Base-by-base conservation (phyloP, 2,113 vertebrate species). In the Gallinago jamesoni region DNA sequence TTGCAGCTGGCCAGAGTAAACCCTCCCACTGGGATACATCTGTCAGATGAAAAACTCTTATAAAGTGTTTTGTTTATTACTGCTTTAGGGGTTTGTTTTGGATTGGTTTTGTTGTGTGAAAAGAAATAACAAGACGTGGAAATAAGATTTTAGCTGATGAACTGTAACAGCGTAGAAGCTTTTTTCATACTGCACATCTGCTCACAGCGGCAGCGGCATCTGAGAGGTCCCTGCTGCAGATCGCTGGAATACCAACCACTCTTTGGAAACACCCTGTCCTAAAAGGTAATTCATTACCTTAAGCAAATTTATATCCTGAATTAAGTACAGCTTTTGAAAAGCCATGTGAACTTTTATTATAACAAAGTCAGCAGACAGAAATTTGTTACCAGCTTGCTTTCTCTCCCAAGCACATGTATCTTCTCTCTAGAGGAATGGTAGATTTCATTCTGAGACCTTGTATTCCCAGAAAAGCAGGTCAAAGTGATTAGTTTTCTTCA, bases 381-480 rank as follows among this genome's bases (percentile, higher is more conserved):
- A 48, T 94, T 82, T 79, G 84, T 90, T 86, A 94, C 73, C 47
- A 59, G 39, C 53, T 66, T 56, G 56, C 67, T 79, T 80, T 75
- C 91, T 75, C 56, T 87, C 27, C 30, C 66, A 48, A 75, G 69
- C 53, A 27, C 66, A 31, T n/a, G 21, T 41, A 73, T 82, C 74
- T 72, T 69, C 78, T 91, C 74, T 85, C 62, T 39, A 67, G 60
- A 84, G 56, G 39, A 96, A 75, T 0, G 1, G 63, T 25, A 30
- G 86, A 62, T 73, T 94, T 92, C 84, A 50, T 75, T 77, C 86
- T 10, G 79, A 84, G 73, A 84, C 73, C 31, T 68, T 50, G 64
- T 84, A 63, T 53, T 90, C 83, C 76, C 88, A 89, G 68, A 88
- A 93, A 87, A 81, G 89, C 89, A 63, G 84, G 83, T 70, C 76